Evolutionary conservation across 1,140 invertebrate genomes (phyloP), one percentile per base, ranked within the genome.

Genomic region (Eueides isabella): DNA sequence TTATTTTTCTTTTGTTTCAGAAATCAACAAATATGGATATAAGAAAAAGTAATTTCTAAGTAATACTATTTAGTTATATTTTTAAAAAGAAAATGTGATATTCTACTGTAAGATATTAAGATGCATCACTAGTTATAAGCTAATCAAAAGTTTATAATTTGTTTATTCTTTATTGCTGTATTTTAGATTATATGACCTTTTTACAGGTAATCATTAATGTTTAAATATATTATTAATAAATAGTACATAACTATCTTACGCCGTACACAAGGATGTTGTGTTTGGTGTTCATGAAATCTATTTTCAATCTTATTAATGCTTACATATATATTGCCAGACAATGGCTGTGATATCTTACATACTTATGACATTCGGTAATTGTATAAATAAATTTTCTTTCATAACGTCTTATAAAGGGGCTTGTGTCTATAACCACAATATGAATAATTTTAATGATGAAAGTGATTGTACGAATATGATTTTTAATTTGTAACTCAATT

Each of bases 1-100:
- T n/a, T 38, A 26, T 63, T 75, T 79, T 80, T 76, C n/a, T 87
- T 85, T 87, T 85, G 77, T 95, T 95, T 76, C 94, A 96, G 96
- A 95, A 28, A 96, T 97, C 85, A 96, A 96, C 85, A 96, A 95
- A 0, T 97, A 96, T 81, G 96, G 96, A 31, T 97, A 96, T 85
- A 96, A 95, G 75, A 96, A 96, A 83, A 95, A 75, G 35, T 64
- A 44, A 61, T 19, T 61, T 11, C 26, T 66, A 19, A 30, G 29
- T 19, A 66, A 44, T n/a, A 73, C 35, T 38, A 9, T 67, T 31
- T 16, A 28, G 28, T 55, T 16, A 44, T 44, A 71, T 55, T 66
- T 41, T 48, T 70, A 66, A 16, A 41, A 67, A 44, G 28, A 28
- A 71, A 75, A 48, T 75, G 74, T 75, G 74, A 76, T 76, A 76